Conservation (phyloP, 2,113 vertebrate genomes). For the Xerus inauris region DNA sequence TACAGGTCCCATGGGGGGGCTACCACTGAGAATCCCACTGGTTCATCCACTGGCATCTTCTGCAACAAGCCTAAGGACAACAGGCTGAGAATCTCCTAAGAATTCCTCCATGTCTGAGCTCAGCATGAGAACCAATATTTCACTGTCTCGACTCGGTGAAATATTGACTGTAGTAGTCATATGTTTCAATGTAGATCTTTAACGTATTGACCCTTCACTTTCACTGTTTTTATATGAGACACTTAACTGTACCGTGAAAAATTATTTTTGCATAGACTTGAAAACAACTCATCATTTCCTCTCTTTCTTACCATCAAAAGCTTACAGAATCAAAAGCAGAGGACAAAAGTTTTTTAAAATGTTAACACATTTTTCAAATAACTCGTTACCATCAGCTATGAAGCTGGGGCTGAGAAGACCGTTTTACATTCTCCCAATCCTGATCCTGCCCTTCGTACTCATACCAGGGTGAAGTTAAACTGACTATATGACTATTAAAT, state of each 20-base stretch:
- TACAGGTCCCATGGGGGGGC: not conserved
- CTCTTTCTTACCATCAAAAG: not conserved
- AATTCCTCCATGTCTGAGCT: not conserved
- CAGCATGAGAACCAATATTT: not conserved
- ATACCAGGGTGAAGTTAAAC: not conserved
- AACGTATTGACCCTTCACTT: not conserved
- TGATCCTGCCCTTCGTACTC: not conserved
- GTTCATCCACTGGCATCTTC: not conserved
- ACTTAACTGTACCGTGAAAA: not conserved
- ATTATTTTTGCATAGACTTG: not conserved
- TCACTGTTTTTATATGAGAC: not conserved
- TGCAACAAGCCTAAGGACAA: not conserved
- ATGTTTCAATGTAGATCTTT: not conserved
- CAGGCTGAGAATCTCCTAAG: not conserved
- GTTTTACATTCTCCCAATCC: not conserved
- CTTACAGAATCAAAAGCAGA: not conserved
- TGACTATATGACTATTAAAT: not conserved
- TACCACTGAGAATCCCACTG: accelerated
- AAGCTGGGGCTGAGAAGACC: not conserved
- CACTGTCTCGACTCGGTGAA: not conserved
- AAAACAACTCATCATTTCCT: not conserved
- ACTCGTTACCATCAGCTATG: not conserved
- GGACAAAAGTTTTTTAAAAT: not conserved
- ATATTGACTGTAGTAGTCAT: not conserved
- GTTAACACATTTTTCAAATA: not conserved